Evolutionary conservation across 2,888 invertebrate genomes (phyloP).

Genomic region (Conistra vaccinii): DNA sequence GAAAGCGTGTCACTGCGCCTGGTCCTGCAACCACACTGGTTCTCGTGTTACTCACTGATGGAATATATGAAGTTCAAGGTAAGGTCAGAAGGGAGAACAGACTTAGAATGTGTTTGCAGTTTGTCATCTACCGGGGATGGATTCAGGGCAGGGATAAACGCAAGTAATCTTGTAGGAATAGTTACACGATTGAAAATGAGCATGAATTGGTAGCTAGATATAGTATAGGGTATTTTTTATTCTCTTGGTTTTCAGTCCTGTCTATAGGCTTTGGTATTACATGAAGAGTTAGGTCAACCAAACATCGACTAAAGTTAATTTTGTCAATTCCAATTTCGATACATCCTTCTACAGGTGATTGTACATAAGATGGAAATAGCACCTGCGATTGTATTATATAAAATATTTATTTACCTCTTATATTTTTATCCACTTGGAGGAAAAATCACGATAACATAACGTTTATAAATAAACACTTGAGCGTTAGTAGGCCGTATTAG

Average conservation of each 20-base stretch:
- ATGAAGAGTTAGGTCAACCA: not conserved
- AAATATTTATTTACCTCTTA: slow-evolving; percentile 28
- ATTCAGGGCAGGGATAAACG: too few species aligned
- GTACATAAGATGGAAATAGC: slow-evolving; percentile 8
- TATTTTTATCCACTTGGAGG: slow-evolving; percentile 33
- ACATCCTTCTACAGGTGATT: slow-evolving; percentile 4
- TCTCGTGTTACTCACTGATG: slow-evolving; percentile 15
- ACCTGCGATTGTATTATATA: not conserved
- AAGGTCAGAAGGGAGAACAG: not conserved
- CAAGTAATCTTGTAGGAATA: not conserved
- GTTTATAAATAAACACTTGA: slow-evolving; percentile 51
- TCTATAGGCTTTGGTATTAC: not conserved
- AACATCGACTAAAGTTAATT: not conserved
- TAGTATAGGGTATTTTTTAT: too few species aligned
- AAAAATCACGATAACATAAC: slow-evolving; percentile 27
- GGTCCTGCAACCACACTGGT: slow-evolving; percentile 53
- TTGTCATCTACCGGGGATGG: not conserved
- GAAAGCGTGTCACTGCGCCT: slow-evolving; percentile 72
- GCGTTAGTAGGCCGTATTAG: slow-evolving; percentile 36
- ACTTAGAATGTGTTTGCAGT: not conserved
- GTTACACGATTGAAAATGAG: not conserved
- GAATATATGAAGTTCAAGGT: slow-evolving; percentile 2
- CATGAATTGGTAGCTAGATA: not conserved
- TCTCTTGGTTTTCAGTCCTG: not conserved
- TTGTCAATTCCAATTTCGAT: not conserved